phyloP scores from a whole-genome alignment of 2,113 vertebrate species.

The Chaetura pelagica region DNA sequence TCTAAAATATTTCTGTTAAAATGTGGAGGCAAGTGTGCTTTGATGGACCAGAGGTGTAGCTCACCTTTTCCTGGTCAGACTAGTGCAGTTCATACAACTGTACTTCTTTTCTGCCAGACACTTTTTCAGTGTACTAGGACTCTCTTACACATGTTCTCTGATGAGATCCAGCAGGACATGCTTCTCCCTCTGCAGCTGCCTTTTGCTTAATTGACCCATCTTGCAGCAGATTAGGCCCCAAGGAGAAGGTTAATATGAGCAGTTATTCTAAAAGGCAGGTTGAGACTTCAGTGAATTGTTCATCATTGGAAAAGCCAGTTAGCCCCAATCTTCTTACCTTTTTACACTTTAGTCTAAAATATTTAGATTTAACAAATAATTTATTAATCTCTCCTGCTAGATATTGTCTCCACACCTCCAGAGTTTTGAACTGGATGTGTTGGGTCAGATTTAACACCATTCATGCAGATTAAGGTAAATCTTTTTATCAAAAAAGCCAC shows the following conservation, averaged over 20 bases:
- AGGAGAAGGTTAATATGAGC: constrained; percentile 6
- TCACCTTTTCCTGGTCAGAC: background rate
- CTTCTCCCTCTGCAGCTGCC: constrained; percentile 10
- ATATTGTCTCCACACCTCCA: background rate
- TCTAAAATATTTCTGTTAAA: background rate
- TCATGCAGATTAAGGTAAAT: background rate
- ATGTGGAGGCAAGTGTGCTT: background rate
- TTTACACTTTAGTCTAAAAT: background rate
- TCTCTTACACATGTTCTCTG: background rate
- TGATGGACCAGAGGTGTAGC: background rate
- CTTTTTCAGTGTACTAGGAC: background rate
- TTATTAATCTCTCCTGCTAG: background rate
- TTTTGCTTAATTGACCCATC: background rate
- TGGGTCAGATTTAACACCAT: background rate
- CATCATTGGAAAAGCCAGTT: background rate
- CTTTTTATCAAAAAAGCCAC: background rate
- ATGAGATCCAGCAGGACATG: background rate
- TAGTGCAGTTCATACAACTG: background rate
- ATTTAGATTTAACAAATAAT: background rate
- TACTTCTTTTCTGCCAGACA: background rate
- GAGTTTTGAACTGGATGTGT: background rate
- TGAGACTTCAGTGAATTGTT: background rate
- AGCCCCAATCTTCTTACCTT: background rate
- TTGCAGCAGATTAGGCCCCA: constrained; percentile 6
- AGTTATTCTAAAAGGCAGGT: background rate